Evolutionary conservation across 2,113 vertebrate species (phyloP), one percentile per base, ranked within the genome.

Genomic region (Morphnarchus princeps): DNA sequence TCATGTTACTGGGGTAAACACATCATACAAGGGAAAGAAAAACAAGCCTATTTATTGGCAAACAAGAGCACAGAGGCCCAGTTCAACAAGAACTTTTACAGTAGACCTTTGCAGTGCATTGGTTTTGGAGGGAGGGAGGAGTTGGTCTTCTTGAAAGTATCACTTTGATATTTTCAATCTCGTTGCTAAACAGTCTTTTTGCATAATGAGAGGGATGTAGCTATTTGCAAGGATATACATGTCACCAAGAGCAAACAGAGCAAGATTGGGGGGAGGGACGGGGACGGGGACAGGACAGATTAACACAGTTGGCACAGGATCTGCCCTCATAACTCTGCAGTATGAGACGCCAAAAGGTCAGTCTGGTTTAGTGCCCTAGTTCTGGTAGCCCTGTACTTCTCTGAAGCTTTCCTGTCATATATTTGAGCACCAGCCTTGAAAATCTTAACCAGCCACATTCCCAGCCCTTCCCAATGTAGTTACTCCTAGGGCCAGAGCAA

Each of bases 1-100:
- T 91, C 55, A 74, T 82, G 55, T 95, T 91, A 26, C 54, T 87
- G 40, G 77, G 49, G 49, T 85, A 95, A 96, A 93, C 88, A 82
- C 34, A 66, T 80, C 45, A 80, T 92, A 87, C 26, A 36, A 70
- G 42, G 73, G 42, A 92, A 61, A 52, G 54, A 87, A 73, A 86
- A 93, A 63, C 22, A 82, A 90, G 25, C 24, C 40, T 87, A 24
- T 70, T 95, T 93, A 83, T 79, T 88, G 82, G 42, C 67, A 91
- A 79, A 95, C 1, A 13, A 42, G n/a, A 81, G 50, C 63, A 57
- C 45, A 86, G 57, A 90, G 57, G 21, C 29, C 17, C 31, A 12
- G 6, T 87, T 90, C 54, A 91, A 36, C 42, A 38, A 57, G 45
- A 95, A 94, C 59, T 93, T 94, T 82, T 89, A 74, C 25, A 36